Conservation (phyloP, 2,113 vertebrate genomes). For the Coreoperca whiteheadi region DNA sequence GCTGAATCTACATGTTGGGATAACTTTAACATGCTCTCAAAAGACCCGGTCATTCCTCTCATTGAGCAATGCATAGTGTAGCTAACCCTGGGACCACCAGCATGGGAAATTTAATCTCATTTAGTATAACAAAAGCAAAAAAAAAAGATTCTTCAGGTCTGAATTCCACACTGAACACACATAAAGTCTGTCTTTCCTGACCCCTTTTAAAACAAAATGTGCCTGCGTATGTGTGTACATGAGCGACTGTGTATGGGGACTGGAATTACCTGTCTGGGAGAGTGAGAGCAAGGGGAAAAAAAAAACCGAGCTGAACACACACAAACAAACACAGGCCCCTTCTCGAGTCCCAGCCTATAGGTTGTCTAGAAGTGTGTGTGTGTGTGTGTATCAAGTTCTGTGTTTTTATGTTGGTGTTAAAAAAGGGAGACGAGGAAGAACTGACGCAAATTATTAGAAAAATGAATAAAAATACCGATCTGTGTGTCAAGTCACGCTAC, state of each 20-base stretch:
- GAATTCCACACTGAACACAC: neutral
- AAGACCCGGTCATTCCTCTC: slow-evolving; percentile 3
- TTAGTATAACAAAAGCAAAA: neutral
- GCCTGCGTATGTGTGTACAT: slow-evolving; percentile 10
- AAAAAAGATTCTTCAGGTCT: neutral
- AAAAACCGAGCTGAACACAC: slow-evolving; percentile 33
- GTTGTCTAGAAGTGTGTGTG: neutral
- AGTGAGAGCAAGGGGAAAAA: slow-evolving; percentile 44
- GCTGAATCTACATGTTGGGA: neutral
- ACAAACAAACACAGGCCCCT: slow-evolving; percentile 30
- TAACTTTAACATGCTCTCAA: neutral
- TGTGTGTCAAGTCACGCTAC: neutral
- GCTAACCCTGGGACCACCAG: neutral
- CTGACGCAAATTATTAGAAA: neutral
- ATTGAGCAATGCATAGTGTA: neutral
- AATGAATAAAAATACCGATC: neutral
- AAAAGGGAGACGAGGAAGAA: neutral
- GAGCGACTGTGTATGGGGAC: slow-evolving; percentile 43
- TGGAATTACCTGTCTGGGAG: slow-evolving; percentile 81
- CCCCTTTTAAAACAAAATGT: neutral
- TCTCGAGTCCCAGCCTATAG: slow-evolving; percentile 4
- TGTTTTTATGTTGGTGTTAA: neutral
- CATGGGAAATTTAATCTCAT: neutral
- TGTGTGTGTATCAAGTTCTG: neutral
- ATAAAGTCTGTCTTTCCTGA: neutral